Evolutionary conservation across 2,888 invertebrate genomes (phyloP), one percentile per base, ranked within the genome.

Genomic region (Cataglyphis rosenhaueri): DNA sequence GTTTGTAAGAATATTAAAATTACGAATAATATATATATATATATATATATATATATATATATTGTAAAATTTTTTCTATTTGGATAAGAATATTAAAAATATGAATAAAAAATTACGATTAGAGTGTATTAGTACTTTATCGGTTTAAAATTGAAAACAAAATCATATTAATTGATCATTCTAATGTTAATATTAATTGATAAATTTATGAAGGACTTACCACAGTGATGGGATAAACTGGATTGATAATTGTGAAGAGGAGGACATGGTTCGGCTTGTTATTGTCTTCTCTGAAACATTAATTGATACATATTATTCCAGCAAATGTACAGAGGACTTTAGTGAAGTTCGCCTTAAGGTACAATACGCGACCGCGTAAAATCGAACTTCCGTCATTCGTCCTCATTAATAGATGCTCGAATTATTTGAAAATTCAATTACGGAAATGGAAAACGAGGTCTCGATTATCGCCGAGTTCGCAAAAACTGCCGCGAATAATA

Each of bases 171-270:
- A 25, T 25, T 25, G 25, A 25, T 25, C 25, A 25, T 25, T 1
- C 25, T 25, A 25, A 32, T 32, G 6, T 6, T n/a, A 62, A 32
- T 41, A 21, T 62, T 18, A 52, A 21, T 48, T 61, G 61, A 35
- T 35, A 48, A 68, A 61, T 35, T n/a, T 12, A 32, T 52, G 5
- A 21, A 62, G 38, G 25, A 98, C 99, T 98, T 95, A 99, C 99
- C 97, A 99, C 99, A 95, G 99, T 99, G 95, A 99, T 99, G 85
- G 99, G 99, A 95, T 99, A 99, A 95, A 99, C 98, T 86, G 99
- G 99, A 95, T 99, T 99, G 95, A 99, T 97, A 95, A 99, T 97
- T 94, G 99, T 99, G 96, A 99, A 98, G 91, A 99, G 97, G 92
- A 99, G 96, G 92, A 99, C 98, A 95, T 99, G 98, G 96, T 99